Conservation (phyloP, 2,113 vertebrate species). For the Pangasianodon hypophthalmus region DNA sequence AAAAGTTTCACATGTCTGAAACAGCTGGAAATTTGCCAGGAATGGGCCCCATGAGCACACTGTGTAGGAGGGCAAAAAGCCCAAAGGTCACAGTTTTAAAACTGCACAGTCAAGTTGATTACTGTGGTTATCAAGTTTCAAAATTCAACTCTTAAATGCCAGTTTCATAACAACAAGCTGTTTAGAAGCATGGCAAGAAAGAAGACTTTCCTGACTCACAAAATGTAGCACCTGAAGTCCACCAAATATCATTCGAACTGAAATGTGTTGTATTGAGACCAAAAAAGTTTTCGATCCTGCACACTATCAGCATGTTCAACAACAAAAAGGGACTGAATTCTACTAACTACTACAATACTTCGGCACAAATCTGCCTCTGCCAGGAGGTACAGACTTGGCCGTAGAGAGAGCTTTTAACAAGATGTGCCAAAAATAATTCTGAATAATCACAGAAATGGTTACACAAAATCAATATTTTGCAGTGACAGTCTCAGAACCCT, state of each 20-base stretch:
- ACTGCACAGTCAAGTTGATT: not conserved
- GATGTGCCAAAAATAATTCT: not conserved
- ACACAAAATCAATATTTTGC: not conserved
- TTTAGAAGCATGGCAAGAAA: not conserved
- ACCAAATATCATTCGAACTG: not conserved
- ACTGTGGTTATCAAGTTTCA: conserved; percentile 14
- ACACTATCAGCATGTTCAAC: not conserved
- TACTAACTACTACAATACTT: not conserved
- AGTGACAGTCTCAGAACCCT: not conserved
- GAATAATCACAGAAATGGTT: not conserved
- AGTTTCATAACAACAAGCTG: not conserved
- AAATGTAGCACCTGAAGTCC: not conserved
- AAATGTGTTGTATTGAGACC: not conserved
- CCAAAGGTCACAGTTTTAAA: conserved; percentile 16
- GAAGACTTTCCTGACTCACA: not conserved
- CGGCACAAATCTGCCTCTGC: not conserved
- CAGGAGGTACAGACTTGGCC: not conserved
- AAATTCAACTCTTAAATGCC: not conserved
- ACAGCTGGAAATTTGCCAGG: conserved; percentile 8
- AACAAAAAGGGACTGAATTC: not conserved
- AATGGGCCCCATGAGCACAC: not conserved
- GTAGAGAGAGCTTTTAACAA: not conserved
- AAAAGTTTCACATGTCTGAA: not conserved
- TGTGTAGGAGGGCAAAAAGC: not conserved
- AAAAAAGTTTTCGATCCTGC: not conserved